Evolutionary conservation across 2,797 vertebrate species (phyloP), one percentile per base, ranked within the genome.

Genomic region (Nothura maculosa): DNA sequence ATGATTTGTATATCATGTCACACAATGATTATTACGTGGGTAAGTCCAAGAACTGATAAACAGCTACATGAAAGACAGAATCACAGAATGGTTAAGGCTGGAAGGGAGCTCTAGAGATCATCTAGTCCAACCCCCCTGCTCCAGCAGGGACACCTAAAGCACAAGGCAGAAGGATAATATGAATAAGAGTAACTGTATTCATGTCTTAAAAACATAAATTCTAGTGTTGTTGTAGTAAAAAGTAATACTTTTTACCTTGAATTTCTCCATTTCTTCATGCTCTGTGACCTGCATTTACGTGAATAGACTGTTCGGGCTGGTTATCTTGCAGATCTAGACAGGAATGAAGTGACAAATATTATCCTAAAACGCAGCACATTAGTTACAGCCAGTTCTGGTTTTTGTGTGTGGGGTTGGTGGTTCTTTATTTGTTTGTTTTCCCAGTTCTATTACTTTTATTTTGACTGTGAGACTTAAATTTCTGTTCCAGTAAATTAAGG

Each of bases 1-100:
- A 98, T 13, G 81, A 98, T 47, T 74, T 97, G 62, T 99, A 98
- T 8, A 5, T 98, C 43, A 83, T 95, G 9, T 98, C 98, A 78
- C 98, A 99, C 85, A 98, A 98, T 36, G 97, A 98, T 87, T 99
- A 98, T 93, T 97, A 96, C 45, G 97, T 81, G 74, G 98, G 98
- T 97, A 83, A 79, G 77, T 62, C 55, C n/a, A 73, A 60, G 83
- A 50, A 15, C n/a, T 92, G 16, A 3, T 80, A 64, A 87, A 54
- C 69, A 86, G 40, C 22, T 17, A 5, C 4, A 2, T 34, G 4
- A 50, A 80, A 28, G 9, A 68, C 64, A 45, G 38, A 38, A 38
- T 38, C 38, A 38, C 38, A 38, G 38, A 38, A 38, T 38, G 38
- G 38, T 38, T 38, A 38, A 38, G 38, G 38, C 12, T 38, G 38